phyloP scores from a whole-genome alignment of 2,888 invertebrate genomes.

The Xylota segnis region DNA sequence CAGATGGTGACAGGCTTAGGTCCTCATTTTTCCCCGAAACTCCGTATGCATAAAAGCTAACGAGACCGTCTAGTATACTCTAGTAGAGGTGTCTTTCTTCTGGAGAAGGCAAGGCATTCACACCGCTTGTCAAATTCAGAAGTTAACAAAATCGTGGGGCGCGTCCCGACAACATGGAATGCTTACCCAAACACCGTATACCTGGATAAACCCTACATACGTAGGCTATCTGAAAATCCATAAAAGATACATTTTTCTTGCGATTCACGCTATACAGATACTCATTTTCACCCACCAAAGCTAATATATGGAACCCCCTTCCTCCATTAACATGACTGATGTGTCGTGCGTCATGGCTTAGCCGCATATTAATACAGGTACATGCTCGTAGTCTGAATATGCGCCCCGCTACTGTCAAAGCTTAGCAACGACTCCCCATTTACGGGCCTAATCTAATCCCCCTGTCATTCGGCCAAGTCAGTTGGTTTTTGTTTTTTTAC shows the following conservation, averaged over 20 bases:
- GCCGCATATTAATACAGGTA: not conserved
- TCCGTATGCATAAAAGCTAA: too few species aligned
- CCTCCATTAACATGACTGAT: constrained; percentile 15
- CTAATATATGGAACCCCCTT: not conserved
- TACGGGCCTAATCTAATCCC: constrained; percentile 24
- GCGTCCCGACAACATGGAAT: too few species aligned
- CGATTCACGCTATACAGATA: not conserved
- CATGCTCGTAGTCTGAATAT: not conserved
- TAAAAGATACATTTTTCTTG: not conserved
- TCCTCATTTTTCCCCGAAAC: too few species aligned
- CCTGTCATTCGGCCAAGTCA: not conserved
- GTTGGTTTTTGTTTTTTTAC: constrained; percentile 36
- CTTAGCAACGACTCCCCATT: not conserved
- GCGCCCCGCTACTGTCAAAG: constrained; percentile 5
- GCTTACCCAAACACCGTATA: too few species aligned
- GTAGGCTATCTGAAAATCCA: not conserved
- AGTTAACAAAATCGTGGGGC: too few species aligned
- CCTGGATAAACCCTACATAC: too few species aligned
- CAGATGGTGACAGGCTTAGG: too few species aligned
- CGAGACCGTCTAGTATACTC: too few species aligned
- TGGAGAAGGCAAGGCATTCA: too few species aligned
- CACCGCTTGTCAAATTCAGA: too few species aligned
- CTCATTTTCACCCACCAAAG: not conserved
- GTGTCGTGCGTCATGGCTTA: constrained; percentile 9
- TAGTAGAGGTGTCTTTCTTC: too few species aligned